phyloP scores from a whole-genome alignment of 2,797 vertebrate genomes.

The Salarias fasciatus region DNA sequence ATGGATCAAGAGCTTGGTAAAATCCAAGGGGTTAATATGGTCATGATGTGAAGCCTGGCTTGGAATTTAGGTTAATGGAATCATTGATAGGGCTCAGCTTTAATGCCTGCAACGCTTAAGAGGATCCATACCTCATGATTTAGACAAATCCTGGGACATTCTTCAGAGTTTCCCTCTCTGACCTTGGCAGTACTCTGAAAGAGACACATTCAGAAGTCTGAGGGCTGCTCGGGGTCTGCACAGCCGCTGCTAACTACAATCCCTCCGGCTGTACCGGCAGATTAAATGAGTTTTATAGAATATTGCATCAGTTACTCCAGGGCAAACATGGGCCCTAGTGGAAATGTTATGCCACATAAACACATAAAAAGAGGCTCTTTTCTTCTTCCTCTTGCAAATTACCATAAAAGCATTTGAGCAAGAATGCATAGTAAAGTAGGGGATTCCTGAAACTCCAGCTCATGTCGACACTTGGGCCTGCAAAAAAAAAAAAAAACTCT shows the following conservation, averaged over 20 bases:
- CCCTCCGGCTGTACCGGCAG: slow-evolving; percentile 59
- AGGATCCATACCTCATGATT: slow-evolving; percentile 74
- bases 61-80: slow-evolving; percentile 80
- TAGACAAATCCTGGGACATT: slow-evolving; percentile 73
- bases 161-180: slow-evolving; percentile 69
- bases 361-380: slow-evolving; percentile 49
- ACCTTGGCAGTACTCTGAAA: slow-evolving; percentile 59
- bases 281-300: slow-evolving; percentile 53
- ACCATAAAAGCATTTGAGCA: slow-evolving; percentile 30
- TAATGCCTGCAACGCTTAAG: slow-evolving; percentile 71
- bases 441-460: slow-evolving; percentile 43
- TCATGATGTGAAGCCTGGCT: slow-evolving; percentile 64
- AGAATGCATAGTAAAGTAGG: slow-evolving; percentile 36
- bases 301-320: slow-evolving; percentile 61
- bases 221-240: slow-evolving; percentile 52
- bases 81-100: slow-evolving; percentile 72
- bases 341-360: slow-evolving; percentile 62
- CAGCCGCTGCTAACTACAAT: slow-evolving; percentile 41
- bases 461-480: slow-evolving; percentile 50
- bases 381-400: slow-evolving; percentile 35
- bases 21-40: slow-evolving; percentile 74
- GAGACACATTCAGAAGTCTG: slow-evolving; percentile 37
- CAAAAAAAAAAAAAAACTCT: slow-evolving; percentile 8
- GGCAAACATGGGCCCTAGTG: slow-evolving; percentile 41
- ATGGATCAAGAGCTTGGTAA: slow-evolving; percentile 72